These are phyloP conservation scores for Zeugodacus cucurbitae DNA, from an alignment of 1,140 invertebrate species.

Conservation along the genomic window DNA sequence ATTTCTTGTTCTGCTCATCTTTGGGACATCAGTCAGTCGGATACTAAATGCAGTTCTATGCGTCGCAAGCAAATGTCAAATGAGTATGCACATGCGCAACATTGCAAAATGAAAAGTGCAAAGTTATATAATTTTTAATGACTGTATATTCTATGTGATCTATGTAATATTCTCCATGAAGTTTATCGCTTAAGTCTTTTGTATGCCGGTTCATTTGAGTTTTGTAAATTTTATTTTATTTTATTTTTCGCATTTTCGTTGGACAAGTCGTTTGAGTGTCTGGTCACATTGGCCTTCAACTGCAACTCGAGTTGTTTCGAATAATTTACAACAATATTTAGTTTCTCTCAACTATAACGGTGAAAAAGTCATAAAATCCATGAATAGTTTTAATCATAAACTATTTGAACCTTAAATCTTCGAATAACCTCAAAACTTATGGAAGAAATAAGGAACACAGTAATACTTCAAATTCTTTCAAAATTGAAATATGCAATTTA, in stretches of 20 bases:
- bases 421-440: no score
- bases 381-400: no score
- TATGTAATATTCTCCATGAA: not conserved
- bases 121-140: not conserved
- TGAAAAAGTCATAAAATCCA: no score
- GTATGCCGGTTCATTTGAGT: not conserved
- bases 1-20: not conserved
- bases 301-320: no score
- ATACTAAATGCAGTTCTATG: not conserved
- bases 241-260: not conserved
- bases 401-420: no score
- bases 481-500: no score
- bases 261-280: not conserved
- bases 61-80: not conserved
- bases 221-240: not conserved
- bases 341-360: no score
- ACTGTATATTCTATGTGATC: not conserved
- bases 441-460: no score
- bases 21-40: no score
- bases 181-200: not conserved
- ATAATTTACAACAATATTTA: no score
- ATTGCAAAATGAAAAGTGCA: not conserved
- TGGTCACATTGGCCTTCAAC: conserved; percentile 25
- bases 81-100: not conserved
- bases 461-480: no score